Evolutionary conservation across 2,888 invertebrate species (phyloP).

Genomic region (Notocelia uddmanniana): DNA sequence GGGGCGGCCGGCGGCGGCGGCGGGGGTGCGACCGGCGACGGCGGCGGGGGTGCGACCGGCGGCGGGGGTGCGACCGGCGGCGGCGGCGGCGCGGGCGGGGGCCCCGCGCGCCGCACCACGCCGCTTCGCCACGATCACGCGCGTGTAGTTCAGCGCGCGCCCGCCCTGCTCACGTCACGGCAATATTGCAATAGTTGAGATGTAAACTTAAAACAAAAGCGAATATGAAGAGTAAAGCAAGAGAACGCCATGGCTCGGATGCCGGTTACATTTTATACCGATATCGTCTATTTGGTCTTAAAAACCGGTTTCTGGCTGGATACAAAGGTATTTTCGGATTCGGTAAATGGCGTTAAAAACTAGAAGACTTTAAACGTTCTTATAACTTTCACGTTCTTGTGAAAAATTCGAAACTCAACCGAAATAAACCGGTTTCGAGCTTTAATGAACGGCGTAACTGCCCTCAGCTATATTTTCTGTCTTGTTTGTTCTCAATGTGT

Average conservation of each 20-base stretch:
- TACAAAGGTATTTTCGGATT: no score
- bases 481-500: no score
- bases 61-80: conserved; percentile 33
- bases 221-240: background rate
- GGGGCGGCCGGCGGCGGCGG: conserved; percentile 44
- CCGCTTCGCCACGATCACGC: conserved; percentile 72
- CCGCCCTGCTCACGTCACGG: conserved; percentile 45
- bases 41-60: conserved; percentile 48
- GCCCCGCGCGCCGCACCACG: conserved; percentile 43
- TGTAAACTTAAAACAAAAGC: background rate
- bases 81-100: conserved; percentile 1
- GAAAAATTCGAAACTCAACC: no score
- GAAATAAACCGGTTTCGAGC: no score
- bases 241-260: background rate
- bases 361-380: no score
- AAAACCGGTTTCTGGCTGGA: no score
- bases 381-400: no score
- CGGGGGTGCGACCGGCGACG: conserved; percentile 42
- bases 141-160: conserved; percentile 60
- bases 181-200: background rate
- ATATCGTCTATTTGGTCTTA: no score
- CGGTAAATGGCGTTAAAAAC: no score
- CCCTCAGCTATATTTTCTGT: no score
- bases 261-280: no score
- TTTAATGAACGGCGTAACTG: no score